Conservation (phyloP, 1,140 invertebrate species). For the Capitella teleta region DNA sequence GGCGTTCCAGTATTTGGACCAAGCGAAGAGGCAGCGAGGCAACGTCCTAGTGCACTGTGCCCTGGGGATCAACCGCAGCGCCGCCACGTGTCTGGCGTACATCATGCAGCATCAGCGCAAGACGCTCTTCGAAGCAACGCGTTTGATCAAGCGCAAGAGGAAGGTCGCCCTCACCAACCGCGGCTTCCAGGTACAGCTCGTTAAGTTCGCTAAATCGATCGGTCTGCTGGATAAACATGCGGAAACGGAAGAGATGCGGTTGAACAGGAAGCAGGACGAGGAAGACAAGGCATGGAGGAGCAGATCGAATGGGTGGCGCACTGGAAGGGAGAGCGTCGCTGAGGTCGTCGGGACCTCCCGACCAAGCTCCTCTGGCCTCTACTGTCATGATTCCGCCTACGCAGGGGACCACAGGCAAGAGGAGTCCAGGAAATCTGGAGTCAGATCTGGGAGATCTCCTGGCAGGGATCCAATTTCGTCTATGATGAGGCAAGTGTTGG, state of each 20-base stretch:
- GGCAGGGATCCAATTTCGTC: no score
- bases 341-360: no score
- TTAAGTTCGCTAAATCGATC: slow-evolving; percentile 4
- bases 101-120: slow-evolving; percentile 6
- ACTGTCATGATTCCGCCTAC: no score
- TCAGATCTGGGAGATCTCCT: no score
- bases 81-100: slow-evolving; percentile 11
- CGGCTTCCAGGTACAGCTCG: slow-evolving; percentile 11
- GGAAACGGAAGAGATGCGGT: not conserved
- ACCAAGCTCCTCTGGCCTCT: no score
- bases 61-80: slow-evolving; percentile 14
- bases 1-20: slow-evolving; percentile 10
- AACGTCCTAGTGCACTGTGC: slow-evolving; percentile 13
- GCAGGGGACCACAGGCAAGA: no score
- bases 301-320: no score
- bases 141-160: slow-evolving; percentile 9
- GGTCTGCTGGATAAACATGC: slow-evolving; percentile 9
- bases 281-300: not conserved
- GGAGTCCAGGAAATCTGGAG: no score
- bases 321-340: no score
- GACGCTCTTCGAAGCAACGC: slow-evolving; percentile 5
- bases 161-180: slow-evolving; percentile 5
- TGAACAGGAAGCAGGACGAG: not conserved
- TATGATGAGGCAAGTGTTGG: no score
- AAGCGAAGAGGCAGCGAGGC: slow-evolving; percentile 6